A percentile compares a stretch with the other conserved stretches of the same genome.
These are phyloP conservation scores for Limnephilus rhombicus DNA, from an alignment of 2,888 invertebrate genomes.

Conservation along the genomic window DNA sequence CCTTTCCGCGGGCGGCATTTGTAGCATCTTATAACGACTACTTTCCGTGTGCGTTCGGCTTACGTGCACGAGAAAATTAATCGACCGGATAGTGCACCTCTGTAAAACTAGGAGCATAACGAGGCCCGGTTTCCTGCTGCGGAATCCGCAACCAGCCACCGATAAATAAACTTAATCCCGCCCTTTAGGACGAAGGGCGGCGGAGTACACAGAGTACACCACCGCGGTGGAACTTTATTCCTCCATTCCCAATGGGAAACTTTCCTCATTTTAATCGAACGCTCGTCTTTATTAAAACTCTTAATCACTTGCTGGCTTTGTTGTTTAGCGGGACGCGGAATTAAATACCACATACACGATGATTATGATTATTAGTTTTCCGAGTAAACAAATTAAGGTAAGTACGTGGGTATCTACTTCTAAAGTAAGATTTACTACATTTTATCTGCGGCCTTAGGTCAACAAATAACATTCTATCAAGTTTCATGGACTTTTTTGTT, in stretches of 20 bases:
- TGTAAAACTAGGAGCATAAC: background rate
- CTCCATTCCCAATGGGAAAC: constrained; percentile 25
- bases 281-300: constrained; percentile 47
- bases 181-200: background rate
- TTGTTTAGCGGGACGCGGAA: background rate
- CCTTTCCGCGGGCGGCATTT: background rate
- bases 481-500: background rate
- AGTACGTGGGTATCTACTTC: background rate
- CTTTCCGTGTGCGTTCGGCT: background rate
- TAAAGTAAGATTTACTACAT: background rate
- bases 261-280: constrained; percentile 44
- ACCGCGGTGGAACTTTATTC: constrained; percentile 7
- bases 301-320: constrained; percentile 32
- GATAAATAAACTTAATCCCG: constrained; percentile 55
- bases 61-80: background rate
- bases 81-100: background rate
- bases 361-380: background rate
- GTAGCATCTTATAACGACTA: background rate
- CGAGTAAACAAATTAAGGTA: background rate
- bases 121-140: constrained; percentile 4
- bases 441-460: background rate
- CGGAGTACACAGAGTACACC: background rate
- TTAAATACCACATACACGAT: background rate
- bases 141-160: constrained; percentile 49
- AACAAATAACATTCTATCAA: no score